Evolutionary conservation across 2,797 vertebrate genomes (phyloP).

Genomic region (Notolabrus celidotus): DNA sequence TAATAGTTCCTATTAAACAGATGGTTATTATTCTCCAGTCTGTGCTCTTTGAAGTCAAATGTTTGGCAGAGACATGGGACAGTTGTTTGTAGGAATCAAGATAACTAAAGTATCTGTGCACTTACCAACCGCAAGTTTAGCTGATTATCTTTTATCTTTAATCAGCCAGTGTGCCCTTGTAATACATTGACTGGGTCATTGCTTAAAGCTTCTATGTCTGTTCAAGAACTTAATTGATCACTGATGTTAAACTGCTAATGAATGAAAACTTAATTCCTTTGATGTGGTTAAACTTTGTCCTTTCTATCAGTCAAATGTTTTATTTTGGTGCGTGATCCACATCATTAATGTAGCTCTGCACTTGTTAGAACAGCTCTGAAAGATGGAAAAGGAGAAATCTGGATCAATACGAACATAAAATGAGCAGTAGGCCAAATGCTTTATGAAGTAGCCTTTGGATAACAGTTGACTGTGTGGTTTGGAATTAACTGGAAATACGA

Average conservation of each 20-base stretch:
- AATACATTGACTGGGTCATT: constrained; percentile 2
- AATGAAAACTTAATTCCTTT: background rate
- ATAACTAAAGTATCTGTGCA: constrained; percentile 10
- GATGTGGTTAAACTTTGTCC: constrained; percentile 5
- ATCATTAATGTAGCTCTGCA: constrained; percentile 14
- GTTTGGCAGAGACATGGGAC: constrained; percentile 8
- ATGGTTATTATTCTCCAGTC: constrained; percentile 16
- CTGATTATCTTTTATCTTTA: constrained; percentile 20
- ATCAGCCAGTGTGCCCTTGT: background rate
- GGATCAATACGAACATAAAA: constrained; percentile 11
- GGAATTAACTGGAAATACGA: constrained; percentile 10
- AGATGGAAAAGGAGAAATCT: constrained; percentile 2
- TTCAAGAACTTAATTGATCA: background rate
- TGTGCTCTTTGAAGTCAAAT: constrained; percentile 11
- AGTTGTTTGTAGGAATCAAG: background rate
- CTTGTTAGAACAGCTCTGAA: background rate
- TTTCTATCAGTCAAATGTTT: constrained; percentile 7
- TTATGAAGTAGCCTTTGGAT: constrained; percentile 3
- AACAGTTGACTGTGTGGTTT: constrained; percentile 3
- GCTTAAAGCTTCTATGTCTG: background rate
- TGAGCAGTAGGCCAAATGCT: constrained; percentile 8
- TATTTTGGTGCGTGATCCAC: constrained; percentile 12
- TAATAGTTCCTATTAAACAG: constrained; percentile 17
- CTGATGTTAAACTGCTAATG: constrained; percentile 14
- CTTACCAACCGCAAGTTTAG: constrained; percentile 9